Percentiles rank a stretch among this genome's conserved stretches.
Evolutionary conservation across 2,888 invertebrate species (phyloP).

Genomic region (Spilarctia lutea): DNA sequence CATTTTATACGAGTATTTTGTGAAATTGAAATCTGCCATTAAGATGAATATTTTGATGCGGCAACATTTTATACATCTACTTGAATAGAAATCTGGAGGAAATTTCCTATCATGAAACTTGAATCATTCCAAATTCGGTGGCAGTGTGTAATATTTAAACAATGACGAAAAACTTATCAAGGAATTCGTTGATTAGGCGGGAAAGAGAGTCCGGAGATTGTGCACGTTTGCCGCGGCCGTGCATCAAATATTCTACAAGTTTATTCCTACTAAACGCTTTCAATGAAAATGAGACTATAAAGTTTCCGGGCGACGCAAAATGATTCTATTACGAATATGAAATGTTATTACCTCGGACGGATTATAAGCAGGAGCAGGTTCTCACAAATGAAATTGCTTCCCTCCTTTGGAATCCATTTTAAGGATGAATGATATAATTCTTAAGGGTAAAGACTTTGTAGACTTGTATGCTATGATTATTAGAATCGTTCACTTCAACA

Average conservation of each 20-base stretch:
- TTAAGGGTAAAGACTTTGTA: slow-evolving; percentile 83
- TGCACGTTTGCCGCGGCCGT: slow-evolving; percentile 67
- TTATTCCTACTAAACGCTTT: slow-evolving; percentile 85
- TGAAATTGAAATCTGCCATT: neutral
- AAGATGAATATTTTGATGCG: no score
- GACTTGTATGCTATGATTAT: slow-evolving; percentile 71
- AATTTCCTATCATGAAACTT: slow-evolving; percentile 23
- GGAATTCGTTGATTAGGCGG: slow-evolving; percentile 68
- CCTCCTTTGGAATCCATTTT: slow-evolving; percentile 85
- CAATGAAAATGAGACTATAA: slow-evolving; percentile 87
- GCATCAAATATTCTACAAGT: slow-evolving; percentile 85
- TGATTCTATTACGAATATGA: slow-evolving; percentile 87
- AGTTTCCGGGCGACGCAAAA: slow-evolving; percentile 84
- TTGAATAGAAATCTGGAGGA: slow-evolving; percentile 1
- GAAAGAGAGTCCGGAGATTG: slow-evolving; percentile 77
- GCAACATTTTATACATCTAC: no score
- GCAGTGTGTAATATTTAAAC: slow-evolving; percentile 57
- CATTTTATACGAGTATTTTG: neutral
- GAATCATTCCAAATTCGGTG: slow-evolving; percentile 32
- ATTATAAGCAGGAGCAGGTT: slow-evolving; percentile 86
- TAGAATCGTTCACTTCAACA: slow-evolving; percentile 51
- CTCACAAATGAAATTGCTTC: slow-evolving; percentile 86
- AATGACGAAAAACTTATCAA: slow-evolving; percentile 61
- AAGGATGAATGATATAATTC: slow-evolving; percentile 85
- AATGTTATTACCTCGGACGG: slow-evolving; percentile 86